These are phyloP conservation scores for Deilephila porcellus DNA, from an alignment of 2,888 invertebrate genomes.

Conservation along the genomic window DNA sequence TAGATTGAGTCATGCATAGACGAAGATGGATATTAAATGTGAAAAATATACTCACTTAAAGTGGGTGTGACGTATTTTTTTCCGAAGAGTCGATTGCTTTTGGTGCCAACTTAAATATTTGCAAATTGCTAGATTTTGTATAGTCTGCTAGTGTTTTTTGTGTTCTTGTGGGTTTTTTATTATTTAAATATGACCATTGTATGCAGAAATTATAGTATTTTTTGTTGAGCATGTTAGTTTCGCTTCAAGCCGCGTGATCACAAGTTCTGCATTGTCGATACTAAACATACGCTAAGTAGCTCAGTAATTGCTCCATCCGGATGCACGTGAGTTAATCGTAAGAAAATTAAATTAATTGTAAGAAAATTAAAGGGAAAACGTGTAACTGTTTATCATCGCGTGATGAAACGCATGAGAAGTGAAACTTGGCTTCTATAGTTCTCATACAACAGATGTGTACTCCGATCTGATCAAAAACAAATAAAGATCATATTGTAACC, in stretches of 20 bases:
- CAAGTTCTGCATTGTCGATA: background rate
- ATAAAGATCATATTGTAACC: background rate
- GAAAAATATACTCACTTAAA: no score
- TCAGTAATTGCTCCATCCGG: slow-evolving; percentile 19
- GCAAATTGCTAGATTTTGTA: no score
- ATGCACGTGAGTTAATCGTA: background rate
- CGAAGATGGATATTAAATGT: no score
- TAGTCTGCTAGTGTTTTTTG: no score
- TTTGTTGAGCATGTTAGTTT: background rate
- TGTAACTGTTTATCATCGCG: slow-evolving; percentile 29
- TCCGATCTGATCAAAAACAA: background rate
- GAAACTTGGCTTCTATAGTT: slow-evolving; percentile 19
- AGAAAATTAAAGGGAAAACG: slow-evolving; percentile 30
- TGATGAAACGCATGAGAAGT: slow-evolving; percentile 25
- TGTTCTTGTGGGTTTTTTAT: no score
- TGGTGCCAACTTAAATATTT: no score
- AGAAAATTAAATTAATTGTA: slow-evolving; percentile 22
- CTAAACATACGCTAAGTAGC: background rate
- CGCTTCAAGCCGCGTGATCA: background rate
- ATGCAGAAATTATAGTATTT: no score
- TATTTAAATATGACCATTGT: no score
- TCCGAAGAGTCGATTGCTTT: no score
- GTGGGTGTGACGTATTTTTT: no score
- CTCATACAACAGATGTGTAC: background rate
- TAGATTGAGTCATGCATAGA: no score